Evolutionary conservation across 2,888 invertebrate genomes (phyloP), one percentile per base, ranked within the genome.

Genomic region (Notodromas monacha): DNA sequence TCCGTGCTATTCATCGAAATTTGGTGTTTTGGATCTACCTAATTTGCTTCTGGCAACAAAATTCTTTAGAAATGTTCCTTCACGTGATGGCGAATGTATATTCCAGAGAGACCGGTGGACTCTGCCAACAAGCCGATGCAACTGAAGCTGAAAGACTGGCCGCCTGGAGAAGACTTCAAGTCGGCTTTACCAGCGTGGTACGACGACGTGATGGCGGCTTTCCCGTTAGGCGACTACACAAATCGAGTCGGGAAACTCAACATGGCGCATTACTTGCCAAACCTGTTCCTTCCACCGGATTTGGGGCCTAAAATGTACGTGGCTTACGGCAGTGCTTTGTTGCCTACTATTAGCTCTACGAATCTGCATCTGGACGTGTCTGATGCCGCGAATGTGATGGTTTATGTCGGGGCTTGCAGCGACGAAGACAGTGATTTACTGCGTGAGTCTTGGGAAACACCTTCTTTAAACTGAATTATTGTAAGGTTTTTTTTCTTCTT

Each of bases 221-320:
- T 89, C 28, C 89, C 89, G 0, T 54, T 92, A 38, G 58, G 67
- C 5, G 77, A 86, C 43, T 92, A 92, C 41, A 56, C 55, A 1
- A 44, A 47, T 29, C 42, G 54, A 26, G 45, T 49, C 34, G 55
- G 55, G 3, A 40, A 43, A 11, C 44, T 52, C 26, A 56, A 56
- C 39, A 43, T 57, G 36, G 55, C 53, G 13, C 47, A 50, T n/a
- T 43, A 51, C 14, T 46, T 57, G 21, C 56, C 56, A 4, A 49
- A 52, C 32, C 51, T 49, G 39, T 51, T 79, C 51, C 79, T 84
- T 5, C 64, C 73, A 14, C 89, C 89, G 0, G 92, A 92, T 49
- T 55, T 92, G 15, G 89, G 89, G 0, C 92, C 89, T 0, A 89
- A 89, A 51, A 84, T 92, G 84, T 92, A 92, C 54, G 86, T 74